Evolutionary conservation across 2,797 vertebrate genomes (phyloP).

Genomic region (Artibeus lituratus): DNA sequence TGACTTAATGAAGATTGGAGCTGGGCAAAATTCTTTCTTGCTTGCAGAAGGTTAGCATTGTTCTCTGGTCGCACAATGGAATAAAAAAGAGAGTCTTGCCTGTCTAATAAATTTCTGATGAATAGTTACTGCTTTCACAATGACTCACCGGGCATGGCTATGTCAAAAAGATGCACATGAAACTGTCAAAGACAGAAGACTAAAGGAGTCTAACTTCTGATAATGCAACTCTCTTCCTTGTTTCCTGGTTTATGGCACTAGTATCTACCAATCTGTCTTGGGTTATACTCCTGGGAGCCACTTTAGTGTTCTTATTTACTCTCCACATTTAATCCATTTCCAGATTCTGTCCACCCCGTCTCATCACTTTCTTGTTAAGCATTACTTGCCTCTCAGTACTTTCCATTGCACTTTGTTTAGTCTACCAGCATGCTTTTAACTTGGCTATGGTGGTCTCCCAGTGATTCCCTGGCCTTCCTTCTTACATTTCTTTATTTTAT

Average conservation of each 20-base stretch:
- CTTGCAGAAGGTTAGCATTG: not conserved
- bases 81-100: not conserved
- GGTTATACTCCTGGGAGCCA: not conserved
- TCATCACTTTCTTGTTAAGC: not conserved
- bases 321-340: not conserved
- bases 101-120: not conserved
- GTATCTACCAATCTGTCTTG: not conserved
- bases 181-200: not conserved
- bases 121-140: not conserved
- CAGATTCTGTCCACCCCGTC: not conserved
- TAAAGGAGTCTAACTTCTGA: not conserved
- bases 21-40: not conserved
- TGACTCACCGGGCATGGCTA: not conserved
- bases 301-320: not conserved
- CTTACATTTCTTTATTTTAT: not conserved
- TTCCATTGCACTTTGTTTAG: not conserved
- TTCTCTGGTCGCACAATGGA: not conserved
- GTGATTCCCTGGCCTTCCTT: too few species aligned
- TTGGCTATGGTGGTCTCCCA: not conserved
- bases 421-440: not conserved
- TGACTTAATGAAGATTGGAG: not conserved
- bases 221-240: not conserved
- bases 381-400: not conserved
- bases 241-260: not conserved
- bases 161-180: not conserved